phyloP scores from a whole-genome alignment of 2,797 vertebrate species.

The Alectoris magna region DNA sequence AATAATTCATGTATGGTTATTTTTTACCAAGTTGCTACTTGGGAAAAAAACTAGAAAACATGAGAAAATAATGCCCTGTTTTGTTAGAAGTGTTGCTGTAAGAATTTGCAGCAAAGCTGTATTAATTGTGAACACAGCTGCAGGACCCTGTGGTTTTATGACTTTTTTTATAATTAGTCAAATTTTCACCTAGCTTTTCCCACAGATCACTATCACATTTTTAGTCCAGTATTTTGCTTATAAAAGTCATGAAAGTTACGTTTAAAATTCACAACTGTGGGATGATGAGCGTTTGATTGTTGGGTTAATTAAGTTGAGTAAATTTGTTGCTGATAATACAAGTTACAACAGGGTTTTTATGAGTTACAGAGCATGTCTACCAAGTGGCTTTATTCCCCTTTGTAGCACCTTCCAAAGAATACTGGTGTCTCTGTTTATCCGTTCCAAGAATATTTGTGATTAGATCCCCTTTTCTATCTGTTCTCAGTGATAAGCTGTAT shows the following conservation, averaged over 20 bases:
- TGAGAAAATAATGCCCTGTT: background rate
- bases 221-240: background rate
- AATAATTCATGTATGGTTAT: background rate
- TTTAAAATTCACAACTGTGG: background rate
- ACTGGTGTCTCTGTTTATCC: background rate
- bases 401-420: background rate
- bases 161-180: background rate
- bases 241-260: background rate
- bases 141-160: background rate
- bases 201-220: background rate
- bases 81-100: background rate
- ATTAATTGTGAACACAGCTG: background rate
- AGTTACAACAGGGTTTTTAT: background rate
- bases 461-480: background rate
- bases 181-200: rapidly evolving
- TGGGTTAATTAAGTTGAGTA: background rate
- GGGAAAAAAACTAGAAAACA: background rate
- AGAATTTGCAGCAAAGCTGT: background rate
- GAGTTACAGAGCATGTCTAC: rapidly evolving
- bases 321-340: background rate
- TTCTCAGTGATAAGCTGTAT: background rate
- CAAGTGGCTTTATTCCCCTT: background rate
- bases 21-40: background rate
- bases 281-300: background rate
- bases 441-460: background rate